Evolutionary conservation across 64 coral and sea anemone genomes (phyloP).

Genomic region (Trachythela sp.): DNA sequence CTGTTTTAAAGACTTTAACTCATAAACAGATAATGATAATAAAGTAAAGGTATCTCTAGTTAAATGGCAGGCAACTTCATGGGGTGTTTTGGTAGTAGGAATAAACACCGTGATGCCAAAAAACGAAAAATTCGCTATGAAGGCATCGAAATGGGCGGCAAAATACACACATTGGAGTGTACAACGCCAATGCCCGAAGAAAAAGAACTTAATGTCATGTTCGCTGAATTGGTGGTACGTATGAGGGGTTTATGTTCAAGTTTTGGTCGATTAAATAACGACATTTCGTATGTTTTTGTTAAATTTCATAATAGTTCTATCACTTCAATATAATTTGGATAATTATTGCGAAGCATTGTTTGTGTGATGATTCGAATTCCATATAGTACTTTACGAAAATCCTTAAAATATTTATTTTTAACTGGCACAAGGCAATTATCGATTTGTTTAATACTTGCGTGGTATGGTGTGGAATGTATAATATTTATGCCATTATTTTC

Average conservation of each 20-base stretch:
- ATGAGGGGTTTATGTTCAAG: neutral
- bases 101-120: neutral
- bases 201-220: slow-evolving; percentile 91
- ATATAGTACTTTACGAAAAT: neutral
- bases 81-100: slow-evolving; percentile 5
- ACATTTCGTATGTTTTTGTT: neutral
- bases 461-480: neutral
- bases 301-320: neutral
- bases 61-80: neutral
- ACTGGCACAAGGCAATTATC: neutral
- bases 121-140: slow-evolving; percentile 89
- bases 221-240: slow-evolving; percentile 98
- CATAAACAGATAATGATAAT: neutral
- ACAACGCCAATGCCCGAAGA: slow-evolving; percentile 94
- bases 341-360: neutral
- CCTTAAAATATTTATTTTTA: neutral
- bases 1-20: neutral
- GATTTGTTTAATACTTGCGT: neutral
- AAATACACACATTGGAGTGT: slow-evolving; percentile 77
- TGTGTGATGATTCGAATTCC: neutral
- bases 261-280: neutral
- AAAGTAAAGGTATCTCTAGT: neutral
- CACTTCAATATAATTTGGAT: too few relatives aligned
- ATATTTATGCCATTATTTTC: neutral
- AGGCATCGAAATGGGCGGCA: slow-evolving; percentile 62